phyloP scores from a whole-genome alignment of 2,888 invertebrate species.

The Caradrina kadenii region DNA sequence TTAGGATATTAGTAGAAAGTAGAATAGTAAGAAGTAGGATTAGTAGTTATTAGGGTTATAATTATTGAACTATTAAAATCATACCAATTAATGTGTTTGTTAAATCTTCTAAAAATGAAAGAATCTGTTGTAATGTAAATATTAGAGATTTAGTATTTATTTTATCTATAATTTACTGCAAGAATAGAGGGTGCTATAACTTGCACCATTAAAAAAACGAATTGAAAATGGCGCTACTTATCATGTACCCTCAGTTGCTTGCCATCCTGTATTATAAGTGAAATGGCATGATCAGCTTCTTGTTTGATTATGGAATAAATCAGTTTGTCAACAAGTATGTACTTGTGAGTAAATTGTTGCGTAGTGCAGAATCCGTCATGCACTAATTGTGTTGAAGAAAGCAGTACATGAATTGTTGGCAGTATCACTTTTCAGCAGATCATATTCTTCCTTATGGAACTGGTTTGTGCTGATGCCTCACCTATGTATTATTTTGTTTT shows the following conservation, averaged over 20 bases:
- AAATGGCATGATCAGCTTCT: neutral
- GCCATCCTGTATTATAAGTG: neutral
- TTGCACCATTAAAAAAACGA: too few relatives aligned
- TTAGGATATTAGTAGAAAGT: too few relatives aligned
- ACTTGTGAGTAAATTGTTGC: conserved; percentile 48
- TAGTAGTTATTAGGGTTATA: too few relatives aligned
- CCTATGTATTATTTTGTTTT: neutral
- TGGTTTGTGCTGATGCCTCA: conserved; percentile 43
- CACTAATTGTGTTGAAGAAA: conserved; percentile 83
- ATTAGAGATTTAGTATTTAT: too few relatives aligned
- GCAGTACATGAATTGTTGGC: conserved; percentile 73
- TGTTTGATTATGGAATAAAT: conserved; percentile 27
- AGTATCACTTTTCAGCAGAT: conserved; percentile 72
- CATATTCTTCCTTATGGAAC: conserved; percentile 73
- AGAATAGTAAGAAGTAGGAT: too few relatives aligned
- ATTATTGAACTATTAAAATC: too few relatives aligned
- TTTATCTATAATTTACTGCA: too few relatives aligned
- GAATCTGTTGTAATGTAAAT: too few relatives aligned
- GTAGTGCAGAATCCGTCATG: conserved; percentile 72
- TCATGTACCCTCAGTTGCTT: neutral
- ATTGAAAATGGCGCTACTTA: too few relatives aligned
- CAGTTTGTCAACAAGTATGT: conserved; percentile 36
- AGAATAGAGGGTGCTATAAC: too few relatives aligned
- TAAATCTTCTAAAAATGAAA: too few relatives aligned
- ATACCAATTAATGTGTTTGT: too few relatives aligned